A percentile compares a stretch with the other conserved stretches of the same genome.
These are phyloP conservation scores for Scalopus aquaticus DNA, from an alignment of 2,113 vertebrate species.

Conservation along the genomic window DNA sequence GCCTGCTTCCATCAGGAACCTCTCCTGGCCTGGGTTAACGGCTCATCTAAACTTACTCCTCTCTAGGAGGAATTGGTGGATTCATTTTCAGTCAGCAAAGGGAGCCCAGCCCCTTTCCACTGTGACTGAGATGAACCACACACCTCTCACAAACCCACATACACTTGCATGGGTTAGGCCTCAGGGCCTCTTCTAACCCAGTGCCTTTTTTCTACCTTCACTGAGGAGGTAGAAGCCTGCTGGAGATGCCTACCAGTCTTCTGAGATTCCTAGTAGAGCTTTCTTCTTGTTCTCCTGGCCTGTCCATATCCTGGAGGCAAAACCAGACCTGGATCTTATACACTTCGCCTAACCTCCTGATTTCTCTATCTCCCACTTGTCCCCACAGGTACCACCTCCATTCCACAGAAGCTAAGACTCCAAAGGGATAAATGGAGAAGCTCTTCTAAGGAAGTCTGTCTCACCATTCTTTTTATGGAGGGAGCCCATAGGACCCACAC, in stretches of 20 bases:
- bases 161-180: too few species aligned
- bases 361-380: not conserved
- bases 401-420: not conserved
- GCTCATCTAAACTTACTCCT: not conserved
- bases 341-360: not conserved
- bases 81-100: not conserved
- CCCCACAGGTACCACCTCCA: not conserved
- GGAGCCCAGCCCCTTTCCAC: not conserved
- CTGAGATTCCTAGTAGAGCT: not conserved
- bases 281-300: not conserved
- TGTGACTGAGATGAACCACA: not conserved
- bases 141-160: not conserved
- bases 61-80: not conserved
- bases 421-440: not conserved
- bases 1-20: not conserved
- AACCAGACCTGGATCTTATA: not conserved
- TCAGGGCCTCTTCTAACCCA: too few species aligned
- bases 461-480: constrained; percentile 7
- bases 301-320: not conserved
- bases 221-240: not conserved
- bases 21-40: not conserved
- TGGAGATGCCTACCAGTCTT: not conserved
- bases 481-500: not conserved
- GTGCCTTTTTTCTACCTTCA: not conserved
- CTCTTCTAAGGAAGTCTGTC: not conserved